Base-by-base conservation (phyloP, 2,888 invertebrate genomes). In the Megamerina dolium region DNA sequence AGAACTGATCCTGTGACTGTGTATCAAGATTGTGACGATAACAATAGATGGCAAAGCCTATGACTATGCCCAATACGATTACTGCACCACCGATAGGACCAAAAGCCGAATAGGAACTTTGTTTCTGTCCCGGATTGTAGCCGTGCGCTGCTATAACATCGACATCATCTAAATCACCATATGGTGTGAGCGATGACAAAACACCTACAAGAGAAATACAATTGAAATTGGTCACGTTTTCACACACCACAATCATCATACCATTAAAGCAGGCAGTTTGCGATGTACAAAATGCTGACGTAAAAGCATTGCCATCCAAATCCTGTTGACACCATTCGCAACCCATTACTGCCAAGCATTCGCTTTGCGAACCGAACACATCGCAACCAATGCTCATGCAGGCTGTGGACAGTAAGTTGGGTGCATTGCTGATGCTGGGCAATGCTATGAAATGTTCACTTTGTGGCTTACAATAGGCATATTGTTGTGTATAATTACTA, bases 241-340 rank as follows among this genome's bases (percentile, higher is more conserved):
- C n/a, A n/a, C n/a, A n/a, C n/a, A n/a, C n/a, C n/a, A n/a, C n/a
- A n/a, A n/a, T n/a, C n/a, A n/a, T n/a, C n/a, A n/a, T 26, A 34
- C 93, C 93, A 61, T 86, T 87, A 64, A 90, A 93, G 65, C 93
- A 93, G 4, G 83, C 77, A 3, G 82, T 79, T 60, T 88, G 83
- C 2, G 84, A 79, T 2, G 87, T 82, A 65, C 94, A 94, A 66
- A 85, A 89, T 0, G 91, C 83, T 5, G 77, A 70, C 2, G 76
- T 68, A 14, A 91, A 76, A 6, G 75, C 73, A 18, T 82, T 81
- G 2, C 85, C 86, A 60, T 90, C 87, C 5, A 80, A 74, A 60
- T 89, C 87, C 44, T 85, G 73, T 59, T 83, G 82, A 65, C 93
- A 94, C 93, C 93, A 94, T 64, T 92, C 90, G 70, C 93, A 94